Evolutionary conservation across 2,888 invertebrate species (phyloP), one percentile per base, ranked within the genome.

Genomic region (Petrophora chlorosata): DNA sequence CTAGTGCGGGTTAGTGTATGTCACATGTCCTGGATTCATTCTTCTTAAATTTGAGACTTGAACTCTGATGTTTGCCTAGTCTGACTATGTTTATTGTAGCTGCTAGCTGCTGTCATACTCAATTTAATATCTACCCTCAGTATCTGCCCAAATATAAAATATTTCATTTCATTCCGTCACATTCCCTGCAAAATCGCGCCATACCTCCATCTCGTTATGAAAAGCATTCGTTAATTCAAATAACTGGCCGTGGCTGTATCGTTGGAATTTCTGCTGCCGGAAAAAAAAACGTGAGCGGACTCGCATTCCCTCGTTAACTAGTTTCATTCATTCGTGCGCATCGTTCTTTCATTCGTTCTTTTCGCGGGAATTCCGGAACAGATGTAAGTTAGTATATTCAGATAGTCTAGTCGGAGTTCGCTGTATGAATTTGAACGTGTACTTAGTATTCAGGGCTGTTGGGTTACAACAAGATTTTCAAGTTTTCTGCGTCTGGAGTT

Each of bases 241-340:
- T 62, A 64, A 50, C 51, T 49, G 32, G 29, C 54, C 39, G 36
- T 39, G 38, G 38, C 30, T 7, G 10, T 29, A 42, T 51, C 35
- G 16, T 9, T 17, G 30, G 25, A 10, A 43, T 53, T 58, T 61
- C 43, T 51, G 39, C 32, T 36, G 26, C 26, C 41, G 42, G 48
- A 63, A 60, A 59, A 59, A 48, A 49, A 49, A 51, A 48, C 12
- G 17, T 36, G 12, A 16, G 23, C 22, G 33, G 26, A 23, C 47
- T 39, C 49, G 45, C 45, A 54, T 58, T 52, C 48, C 60, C 67
- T 72, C 73, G 76, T 71, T 75, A 76, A 69, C 74, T 63, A 75
- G 65, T 73, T 69, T 63, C 72, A 73, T 73, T 74, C 73, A 73
- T 46, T 71, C 67, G 50, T 51, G n/a, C n/a, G n/a, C n/a, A n/a